Evolutionary conservation across 2,888 invertebrate genomes (phyloP), one percentile per base, ranked within the genome.

Genomic region (Eilema sororculum): DNA sequence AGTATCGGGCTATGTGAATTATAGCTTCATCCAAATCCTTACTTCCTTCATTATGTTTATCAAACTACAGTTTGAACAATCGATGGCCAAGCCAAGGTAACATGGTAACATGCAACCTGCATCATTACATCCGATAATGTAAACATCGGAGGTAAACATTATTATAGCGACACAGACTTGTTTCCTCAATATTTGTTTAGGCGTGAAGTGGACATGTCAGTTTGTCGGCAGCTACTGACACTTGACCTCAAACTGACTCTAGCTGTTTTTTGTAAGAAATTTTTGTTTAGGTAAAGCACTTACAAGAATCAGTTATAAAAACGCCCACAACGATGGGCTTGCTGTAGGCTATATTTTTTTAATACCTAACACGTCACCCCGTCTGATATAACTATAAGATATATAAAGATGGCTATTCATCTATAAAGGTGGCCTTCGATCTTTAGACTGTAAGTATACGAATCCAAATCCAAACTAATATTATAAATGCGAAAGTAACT

Each of bases 161-260:
- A 86, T 89, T 89, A 88, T 83, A 82, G 78, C 84, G 61, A 61
- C 60, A 81, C 81, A 84, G 82, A 82, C 82, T 80, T 85, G 84
- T 86, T 86, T 84, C 81, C 85, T 85, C 85, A 89, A 89, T 90
- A 88, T 91, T 91, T 90, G 85, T 87, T 87, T 89, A 88, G 86
- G 84, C 79, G 69, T 76, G 75, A 72, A 80, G 82, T 80, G 77
- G 80, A 72, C 73, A 75, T 77, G 86, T 84, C 82, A 81, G 81
- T 83, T 79, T 79, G 78, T 72, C 72, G 66, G 33, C 28, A 59
- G 64, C 69, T 69, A 69, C 73, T 69, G 41, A 46, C 73, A 77
- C 80, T 82, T 78, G 80, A 83, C 86, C 81, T 71, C 75, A 62
- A 72, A 74, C 56, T 68, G 66, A 72, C 64, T 71, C 67, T 67